Evolutionary conservation across 2,888 invertebrate species (phyloP).

Genomic region (Mactromeris polynyma): DNA sequence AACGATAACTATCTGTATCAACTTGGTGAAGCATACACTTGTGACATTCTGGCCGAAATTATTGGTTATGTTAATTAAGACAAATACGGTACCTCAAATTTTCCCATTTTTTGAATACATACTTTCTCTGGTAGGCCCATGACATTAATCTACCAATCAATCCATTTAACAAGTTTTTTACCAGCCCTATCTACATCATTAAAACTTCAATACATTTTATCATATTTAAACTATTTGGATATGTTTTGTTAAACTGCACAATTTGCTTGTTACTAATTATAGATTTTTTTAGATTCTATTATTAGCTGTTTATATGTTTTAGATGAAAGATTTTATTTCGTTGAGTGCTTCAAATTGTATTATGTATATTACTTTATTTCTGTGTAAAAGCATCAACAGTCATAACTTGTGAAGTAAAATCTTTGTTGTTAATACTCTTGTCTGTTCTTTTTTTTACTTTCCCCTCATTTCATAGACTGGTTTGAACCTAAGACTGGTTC

Average conservation of each 20-base stretch:
- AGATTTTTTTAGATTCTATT: conserved; percentile 40
- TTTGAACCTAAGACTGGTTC: too few species aligned
- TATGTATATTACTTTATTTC: conserved; percentile 41
- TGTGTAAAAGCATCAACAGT: conserved; percentile 48
- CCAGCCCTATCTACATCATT: background rate
- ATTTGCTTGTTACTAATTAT: conserved; percentile 34
- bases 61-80: background rate
- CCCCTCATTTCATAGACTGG: background rate
- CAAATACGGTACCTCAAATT: background rate
- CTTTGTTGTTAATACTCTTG: conserved; percentile 46
- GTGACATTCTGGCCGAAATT: too few species aligned
- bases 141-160: conserved; percentile 70
- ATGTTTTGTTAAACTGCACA: conserved; percentile 32
- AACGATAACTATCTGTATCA: too few species aligned
- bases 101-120: background rate
- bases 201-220: background rate
- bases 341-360: conserved; percentile 47
- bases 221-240: conserved; percentile 4
- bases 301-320: conserved; percentile 47
- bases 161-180: background rate
- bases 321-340: conserved; percentile 46
- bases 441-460: background rate
- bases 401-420: conserved; percentile 58
- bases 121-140: conserved; percentile 29
- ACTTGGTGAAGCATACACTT: too few species aligned